Conservation (phyloP, 2,113 vertebrate species). For the Xiphophorus couchianus region DNA sequence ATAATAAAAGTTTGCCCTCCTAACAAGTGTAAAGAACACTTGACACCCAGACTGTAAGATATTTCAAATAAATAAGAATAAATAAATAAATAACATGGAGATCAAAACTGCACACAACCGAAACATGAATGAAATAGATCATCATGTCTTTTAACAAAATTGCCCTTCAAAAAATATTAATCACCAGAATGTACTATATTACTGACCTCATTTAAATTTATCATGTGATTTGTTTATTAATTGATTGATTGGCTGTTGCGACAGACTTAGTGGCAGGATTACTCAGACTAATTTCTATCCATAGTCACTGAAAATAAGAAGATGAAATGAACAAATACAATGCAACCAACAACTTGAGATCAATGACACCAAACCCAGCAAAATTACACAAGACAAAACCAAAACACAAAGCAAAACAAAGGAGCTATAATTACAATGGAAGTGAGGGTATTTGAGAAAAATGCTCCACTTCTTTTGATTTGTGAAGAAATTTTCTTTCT, state of each 20-base stretch:
- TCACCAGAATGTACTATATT: too few relatives aligned
- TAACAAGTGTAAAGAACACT: too few relatives aligned
- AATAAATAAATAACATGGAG: too few relatives aligned
- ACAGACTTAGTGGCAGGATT: not conserved
- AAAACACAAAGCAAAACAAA: not conserved
- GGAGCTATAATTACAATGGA: not conserved
- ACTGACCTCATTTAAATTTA: too few relatives aligned
- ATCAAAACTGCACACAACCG: too few relatives aligned
- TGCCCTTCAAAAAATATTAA: too few relatives aligned
- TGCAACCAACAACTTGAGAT: not conserved
- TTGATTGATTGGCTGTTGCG: not conserved
- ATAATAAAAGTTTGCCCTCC: too few relatives aligned
- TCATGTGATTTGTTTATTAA: too few relatives aligned
- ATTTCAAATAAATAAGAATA: too few relatives aligned
- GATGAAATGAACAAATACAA: not conserved
- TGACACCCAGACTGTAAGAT: too few relatives aligned
- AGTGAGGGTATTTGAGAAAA: not conserved
- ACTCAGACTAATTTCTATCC: not conserved
- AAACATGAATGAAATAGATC: too few relatives aligned
- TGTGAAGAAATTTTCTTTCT: slow-evolving; percentile 22
- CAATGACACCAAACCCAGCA: not conserved
- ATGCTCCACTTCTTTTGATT: slow-evolving; percentile 9
- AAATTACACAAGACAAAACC: not conserved
- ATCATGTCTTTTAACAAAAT: too few relatives aligned
- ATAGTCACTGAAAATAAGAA: not conserved